Conservation (phyloP, 2,888 invertebrate species). For the Meloe dianella region DNA sequence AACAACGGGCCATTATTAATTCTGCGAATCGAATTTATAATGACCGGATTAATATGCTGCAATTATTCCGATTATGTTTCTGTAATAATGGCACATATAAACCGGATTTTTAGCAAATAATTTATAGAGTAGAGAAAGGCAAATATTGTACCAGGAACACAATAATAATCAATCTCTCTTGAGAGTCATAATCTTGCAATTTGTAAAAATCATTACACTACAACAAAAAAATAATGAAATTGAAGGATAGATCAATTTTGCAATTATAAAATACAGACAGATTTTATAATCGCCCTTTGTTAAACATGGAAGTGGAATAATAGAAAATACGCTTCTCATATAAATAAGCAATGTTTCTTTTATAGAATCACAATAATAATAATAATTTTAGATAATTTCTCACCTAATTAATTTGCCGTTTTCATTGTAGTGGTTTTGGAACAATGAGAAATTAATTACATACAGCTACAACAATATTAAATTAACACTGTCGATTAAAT, state of each 20-base stretch:
- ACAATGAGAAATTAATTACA: constrained; percentile 31
- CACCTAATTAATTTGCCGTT: constrained; percentile 35
- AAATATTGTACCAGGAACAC: constrained; percentile 1
- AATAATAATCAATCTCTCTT: constrained; percentile 3
- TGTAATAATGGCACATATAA: not conserved
- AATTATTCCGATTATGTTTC: no score
- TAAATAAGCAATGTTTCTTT: not conserved
- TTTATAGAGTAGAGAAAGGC: not conserved
- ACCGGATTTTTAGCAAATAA: not conserved
- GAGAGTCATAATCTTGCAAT: not conserved
- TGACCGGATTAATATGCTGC: no score
- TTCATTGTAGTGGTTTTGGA: constrained; percentile 34
- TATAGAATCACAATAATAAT: not conserved
- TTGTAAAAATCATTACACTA: not conserved
- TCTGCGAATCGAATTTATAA: no score
- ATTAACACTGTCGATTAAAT: constrained; percentile 19
- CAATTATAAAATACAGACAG: not conserved
- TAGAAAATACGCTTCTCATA: not conserved
- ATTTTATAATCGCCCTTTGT: not conserved
- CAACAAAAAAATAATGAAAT: not conserved
- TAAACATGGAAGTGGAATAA: not conserved
- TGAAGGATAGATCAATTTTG: constrained; percentile 11
- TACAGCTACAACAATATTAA: constrained; percentile 21
- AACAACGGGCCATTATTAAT: no score
- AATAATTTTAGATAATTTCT: constrained; percentile 24